A percentile compares a stretch with the other conserved stretches of the same genome.
These are phyloP conservation scores for Cephalotes varians DNA, from an alignment of 2,888 invertebrate genomes.

Conservation along the genomic window DNA sequence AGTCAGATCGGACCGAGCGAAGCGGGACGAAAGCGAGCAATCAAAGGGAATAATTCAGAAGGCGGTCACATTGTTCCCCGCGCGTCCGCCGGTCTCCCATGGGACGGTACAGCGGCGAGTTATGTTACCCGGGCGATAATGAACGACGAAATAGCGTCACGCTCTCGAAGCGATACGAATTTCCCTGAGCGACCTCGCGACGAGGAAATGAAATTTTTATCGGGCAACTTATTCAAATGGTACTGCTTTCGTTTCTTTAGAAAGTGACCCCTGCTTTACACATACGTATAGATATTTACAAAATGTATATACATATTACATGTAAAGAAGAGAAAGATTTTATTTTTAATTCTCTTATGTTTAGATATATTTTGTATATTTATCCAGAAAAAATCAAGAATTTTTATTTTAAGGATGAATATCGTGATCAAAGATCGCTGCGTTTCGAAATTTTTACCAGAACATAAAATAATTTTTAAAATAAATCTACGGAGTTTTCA, in stretches of 20 bases:
- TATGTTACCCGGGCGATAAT: conserved; percentile 73
- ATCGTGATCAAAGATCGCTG: neutral
- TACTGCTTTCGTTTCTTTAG: conserved; percentile 4
- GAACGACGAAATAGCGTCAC: conserved; percentile 74
- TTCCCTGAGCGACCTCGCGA: conserved; percentile 52
- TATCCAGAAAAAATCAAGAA: neutral
- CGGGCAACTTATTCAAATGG: conserved; percentile 45
- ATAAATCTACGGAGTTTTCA: neutral
- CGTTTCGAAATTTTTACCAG: neutral
- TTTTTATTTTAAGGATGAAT: neutral
- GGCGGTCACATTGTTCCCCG: conserved; percentile 83
- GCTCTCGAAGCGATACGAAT: conserved; percentile 66
- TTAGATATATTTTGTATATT: neutral
- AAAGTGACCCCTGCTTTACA: neutral
- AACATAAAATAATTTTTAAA: neutral
- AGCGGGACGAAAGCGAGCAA: conserved; percentile 85
- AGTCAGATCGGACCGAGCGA: conserved; percentile 69
- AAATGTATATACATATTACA: neutral
- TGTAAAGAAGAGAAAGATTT: neutral
- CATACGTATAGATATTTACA: neutral
- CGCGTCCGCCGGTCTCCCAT: conserved; percentile 64
- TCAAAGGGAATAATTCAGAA: conserved; percentile 86
- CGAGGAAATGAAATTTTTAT: conserved; percentile 52
- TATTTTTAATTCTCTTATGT: neutral
- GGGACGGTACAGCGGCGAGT: conserved; percentile 67